A percentile compares a stretch with the other conserved stretches of the same genome.
Conservation (phyloP, 2,888 invertebrate species). For the Catocala nupta region DNA sequence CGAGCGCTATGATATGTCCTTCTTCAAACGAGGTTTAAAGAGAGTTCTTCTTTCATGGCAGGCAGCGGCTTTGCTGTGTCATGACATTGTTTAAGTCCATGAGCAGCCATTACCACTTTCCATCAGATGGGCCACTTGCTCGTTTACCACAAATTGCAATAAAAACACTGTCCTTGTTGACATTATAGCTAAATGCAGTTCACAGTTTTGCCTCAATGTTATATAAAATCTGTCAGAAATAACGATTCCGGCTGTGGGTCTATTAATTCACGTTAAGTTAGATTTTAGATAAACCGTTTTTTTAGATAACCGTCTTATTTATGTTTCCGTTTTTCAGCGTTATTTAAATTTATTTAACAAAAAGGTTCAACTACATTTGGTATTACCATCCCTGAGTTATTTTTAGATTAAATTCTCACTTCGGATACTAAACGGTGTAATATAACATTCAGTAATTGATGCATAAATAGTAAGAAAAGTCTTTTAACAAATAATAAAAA, state of each 20-base stretch:
- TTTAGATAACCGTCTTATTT: constrained; percentile 3
- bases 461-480: too few species aligned
- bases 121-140: too few species aligned
- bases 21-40: too few species aligned
- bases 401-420: not conserved
- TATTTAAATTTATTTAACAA: constrained; percentile 2
- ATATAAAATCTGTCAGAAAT: not conserved
- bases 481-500: too few species aligned
- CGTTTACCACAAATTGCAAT: too few species aligned
- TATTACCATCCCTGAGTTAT: not conserved
- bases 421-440: too few species aligned
- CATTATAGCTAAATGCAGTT: not conserved
- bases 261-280: constrained; percentile 8
- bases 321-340: not conserved
- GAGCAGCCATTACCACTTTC: too few species aligned
- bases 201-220: not conserved
- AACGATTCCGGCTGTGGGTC: not conserved
- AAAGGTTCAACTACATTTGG: not conserved
- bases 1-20: too few species aligned
- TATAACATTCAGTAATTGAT: too few species aligned
- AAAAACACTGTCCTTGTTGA: not conserved
- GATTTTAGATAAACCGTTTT: not conserved
- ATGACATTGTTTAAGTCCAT: too few species aligned
- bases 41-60: too few species aligned
- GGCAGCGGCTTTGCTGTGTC: too few species aligned